Evolutionary conservation across 2,888 invertebrate genomes (phyloP).

Genomic region (Philopedon plagiatum): DNA sequence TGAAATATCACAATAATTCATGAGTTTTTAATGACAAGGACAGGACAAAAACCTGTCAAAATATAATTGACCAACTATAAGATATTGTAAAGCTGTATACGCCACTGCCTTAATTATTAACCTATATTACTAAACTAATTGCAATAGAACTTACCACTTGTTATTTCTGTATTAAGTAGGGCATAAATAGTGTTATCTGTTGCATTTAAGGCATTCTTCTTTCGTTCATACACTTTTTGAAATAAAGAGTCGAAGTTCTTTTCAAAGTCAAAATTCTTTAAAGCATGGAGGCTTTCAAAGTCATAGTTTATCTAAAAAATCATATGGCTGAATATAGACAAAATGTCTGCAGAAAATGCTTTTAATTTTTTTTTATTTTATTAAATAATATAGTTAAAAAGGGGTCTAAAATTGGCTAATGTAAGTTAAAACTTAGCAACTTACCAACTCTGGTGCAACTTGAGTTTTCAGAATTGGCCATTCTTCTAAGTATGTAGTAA

Average conservation of each 20-base stretch:
- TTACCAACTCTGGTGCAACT: slow-evolving; percentile 14
- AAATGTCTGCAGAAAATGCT: too few species aligned
- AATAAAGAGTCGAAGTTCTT: not conserved
- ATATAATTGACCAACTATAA: not conserved
- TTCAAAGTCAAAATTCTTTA: not conserved
- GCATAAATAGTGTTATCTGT: not conserved
- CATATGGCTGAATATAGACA: too few species aligned
- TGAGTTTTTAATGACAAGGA: not conserved
- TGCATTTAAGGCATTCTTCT: not conserved
- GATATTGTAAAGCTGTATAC: not conserved
- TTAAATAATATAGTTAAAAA: too few species aligned
- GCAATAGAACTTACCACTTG: not conserved
- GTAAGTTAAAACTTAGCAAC: too few species aligned
- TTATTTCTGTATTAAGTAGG: not conserved
- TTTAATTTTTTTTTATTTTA: too few species aligned
- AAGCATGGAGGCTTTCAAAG: not conserved
- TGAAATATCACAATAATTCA: too few species aligned
- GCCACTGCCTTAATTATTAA: not conserved
- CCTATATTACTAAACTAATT: not conserved
- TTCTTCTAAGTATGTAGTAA: not conserved
- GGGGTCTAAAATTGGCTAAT: too few species aligned
- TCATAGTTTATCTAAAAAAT: not conserved
- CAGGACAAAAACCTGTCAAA: not conserved
- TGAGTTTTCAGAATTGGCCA: slow-evolving; percentile 17
- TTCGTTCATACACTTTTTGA: not conserved